Evolutionary conservation across 2,113 vertebrate species (phyloP).

Genomic region (Callionymus lyra): DNA sequence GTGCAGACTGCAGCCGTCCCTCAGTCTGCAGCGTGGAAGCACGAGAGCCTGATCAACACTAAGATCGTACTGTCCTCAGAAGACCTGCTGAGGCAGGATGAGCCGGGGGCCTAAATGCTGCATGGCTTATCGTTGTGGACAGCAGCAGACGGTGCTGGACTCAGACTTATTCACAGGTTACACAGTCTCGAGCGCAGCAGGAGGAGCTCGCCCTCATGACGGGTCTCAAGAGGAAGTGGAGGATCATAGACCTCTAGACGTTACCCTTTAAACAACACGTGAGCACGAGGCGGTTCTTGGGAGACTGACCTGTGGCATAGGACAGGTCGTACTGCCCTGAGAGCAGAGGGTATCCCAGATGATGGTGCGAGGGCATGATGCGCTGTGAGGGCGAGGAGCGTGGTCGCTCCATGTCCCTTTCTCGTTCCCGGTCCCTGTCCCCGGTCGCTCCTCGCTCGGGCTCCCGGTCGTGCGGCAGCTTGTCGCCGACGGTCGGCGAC

Average conservation of each 20-base stretch:
- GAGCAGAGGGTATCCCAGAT: constrained; percentile 89
- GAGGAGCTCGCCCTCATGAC: too few relatives aligned
- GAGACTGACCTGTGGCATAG: constrained; percentile 84
- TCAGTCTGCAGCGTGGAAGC: constrained; percentile 4
- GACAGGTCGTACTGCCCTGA: constrained; percentile 92
- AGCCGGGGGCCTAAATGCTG: constrained; percentile 48
- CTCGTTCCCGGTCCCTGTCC: constrained; percentile 70
- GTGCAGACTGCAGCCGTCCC: constrained; percentile 23
- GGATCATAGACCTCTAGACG: not conserved
- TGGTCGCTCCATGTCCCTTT: constrained; percentile 79
- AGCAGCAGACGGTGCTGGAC: constrained; percentile 15
- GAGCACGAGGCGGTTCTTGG: not conserved
- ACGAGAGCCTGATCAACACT: constrained; percentile 25
- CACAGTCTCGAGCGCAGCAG: too few relatives aligned
- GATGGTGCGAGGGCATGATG: constrained; percentile 91
- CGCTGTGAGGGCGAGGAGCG: constrained; percentile 95
- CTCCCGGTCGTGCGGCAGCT: constrained; percentile 82
- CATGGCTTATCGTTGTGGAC: constrained; percentile 35
- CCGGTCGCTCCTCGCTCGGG: constrained; percentile 68
- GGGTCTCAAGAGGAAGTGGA: too few relatives aligned
- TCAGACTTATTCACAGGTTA: constrained; percentile 13
- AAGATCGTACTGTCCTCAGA: constrained; percentile 57
- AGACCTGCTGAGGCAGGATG: constrained; percentile 50
- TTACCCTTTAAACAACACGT: not conserved
- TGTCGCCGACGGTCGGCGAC: constrained; percentile 89